A percentile compares a stretch with the other conserved stretches of the same genome.
Conservation (phyloP, 2,888 invertebrate species). For the Taphrorychus bicolor region DNA sequence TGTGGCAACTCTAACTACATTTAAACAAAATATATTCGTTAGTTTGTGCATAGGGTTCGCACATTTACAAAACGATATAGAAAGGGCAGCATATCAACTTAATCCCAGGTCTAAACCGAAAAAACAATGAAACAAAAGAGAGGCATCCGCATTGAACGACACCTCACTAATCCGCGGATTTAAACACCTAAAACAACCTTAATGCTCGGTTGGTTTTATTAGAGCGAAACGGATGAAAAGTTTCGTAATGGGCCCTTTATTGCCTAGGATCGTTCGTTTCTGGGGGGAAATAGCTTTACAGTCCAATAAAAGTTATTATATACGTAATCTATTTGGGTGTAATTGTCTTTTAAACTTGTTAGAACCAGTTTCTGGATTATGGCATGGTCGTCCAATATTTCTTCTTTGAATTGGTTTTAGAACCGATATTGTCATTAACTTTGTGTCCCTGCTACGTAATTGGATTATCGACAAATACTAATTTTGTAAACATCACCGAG, state of each 20-base stretch:
- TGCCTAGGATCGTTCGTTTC: not conserved
- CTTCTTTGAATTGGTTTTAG: not conserved
- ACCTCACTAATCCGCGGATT: slow-evolving; percentile 1
- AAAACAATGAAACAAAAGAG: not conserved
- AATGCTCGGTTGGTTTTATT: slow-evolving; percentile 3
- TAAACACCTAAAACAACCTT: not conserved
- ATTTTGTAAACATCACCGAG: not conserved
- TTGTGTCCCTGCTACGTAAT: too few species aligned
- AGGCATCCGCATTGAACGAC: not conserved
- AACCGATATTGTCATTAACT: not conserved
- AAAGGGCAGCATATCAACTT: too few species aligned
- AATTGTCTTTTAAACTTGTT: not conserved
- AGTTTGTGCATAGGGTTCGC: too few species aligned
- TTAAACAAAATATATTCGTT: too few species aligned
- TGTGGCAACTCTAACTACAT: too few species aligned
- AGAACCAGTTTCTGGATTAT: not conserved
- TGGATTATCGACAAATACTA: not conserved
- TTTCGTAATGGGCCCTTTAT: not conserved
- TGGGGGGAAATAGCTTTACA: not conserved
- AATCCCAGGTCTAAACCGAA: not conserved
- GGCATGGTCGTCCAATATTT: not conserved
- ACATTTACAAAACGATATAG: too few species aligned
- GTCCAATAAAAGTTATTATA: not conserved
- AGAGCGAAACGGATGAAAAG: not conserved
- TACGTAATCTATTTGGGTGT: not conserved